Percentiles rank a stretch among this genome's conserved stretches.
These are phyloP conservation scores for Eulemur albifrons DNA, from an alignment of 2,797 vertebrate genomes.

Conservation along the genomic window DNA sequence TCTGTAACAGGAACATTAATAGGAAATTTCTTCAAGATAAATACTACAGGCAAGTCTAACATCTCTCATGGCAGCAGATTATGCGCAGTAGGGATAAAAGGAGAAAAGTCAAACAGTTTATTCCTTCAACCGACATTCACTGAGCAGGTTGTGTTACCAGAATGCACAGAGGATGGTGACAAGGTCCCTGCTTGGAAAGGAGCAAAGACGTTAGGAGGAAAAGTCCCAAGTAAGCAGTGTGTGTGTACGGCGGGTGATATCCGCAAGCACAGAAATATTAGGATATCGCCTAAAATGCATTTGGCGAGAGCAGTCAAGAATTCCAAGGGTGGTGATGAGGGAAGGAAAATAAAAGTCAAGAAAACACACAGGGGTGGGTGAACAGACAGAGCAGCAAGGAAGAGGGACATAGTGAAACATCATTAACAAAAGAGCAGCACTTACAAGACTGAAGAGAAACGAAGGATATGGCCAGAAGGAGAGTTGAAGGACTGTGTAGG, in stretches of 20 bases:
- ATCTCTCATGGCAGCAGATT: not conserved
- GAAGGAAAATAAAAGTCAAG: not conserved
- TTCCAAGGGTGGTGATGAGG: not conserved
- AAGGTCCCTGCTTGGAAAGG: not conserved
- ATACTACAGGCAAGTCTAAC: not conserved
- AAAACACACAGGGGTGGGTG: not conserved
- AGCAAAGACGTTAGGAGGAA: not conserved
- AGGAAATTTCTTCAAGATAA: not conserved
- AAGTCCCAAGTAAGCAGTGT: not conserved
- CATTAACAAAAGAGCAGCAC: not conserved
- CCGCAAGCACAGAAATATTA: not conserved
- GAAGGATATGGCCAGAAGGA: not conserved
- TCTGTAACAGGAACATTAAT: not conserved
- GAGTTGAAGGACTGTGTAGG: rapidly evolving
- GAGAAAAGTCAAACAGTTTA: not conserved
- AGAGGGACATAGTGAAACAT: rapidly evolving
- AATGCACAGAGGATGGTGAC: not conserved
- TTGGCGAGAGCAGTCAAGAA: not conserved
- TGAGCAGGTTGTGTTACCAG: not conserved
- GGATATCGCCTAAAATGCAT: not conserved
- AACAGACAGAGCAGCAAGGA: not conserved
- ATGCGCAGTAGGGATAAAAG: not conserved
- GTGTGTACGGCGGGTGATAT: not conserved
- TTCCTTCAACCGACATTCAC: not conserved
- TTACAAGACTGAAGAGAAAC: not conserved